Percentiles rank a stretch among this genome's conserved stretches.
These are phyloP conservation scores for Entomobrya multifasciata DNA, from an alignment of 2,888 invertebrate species.

Conservation along the genomic window DNA sequence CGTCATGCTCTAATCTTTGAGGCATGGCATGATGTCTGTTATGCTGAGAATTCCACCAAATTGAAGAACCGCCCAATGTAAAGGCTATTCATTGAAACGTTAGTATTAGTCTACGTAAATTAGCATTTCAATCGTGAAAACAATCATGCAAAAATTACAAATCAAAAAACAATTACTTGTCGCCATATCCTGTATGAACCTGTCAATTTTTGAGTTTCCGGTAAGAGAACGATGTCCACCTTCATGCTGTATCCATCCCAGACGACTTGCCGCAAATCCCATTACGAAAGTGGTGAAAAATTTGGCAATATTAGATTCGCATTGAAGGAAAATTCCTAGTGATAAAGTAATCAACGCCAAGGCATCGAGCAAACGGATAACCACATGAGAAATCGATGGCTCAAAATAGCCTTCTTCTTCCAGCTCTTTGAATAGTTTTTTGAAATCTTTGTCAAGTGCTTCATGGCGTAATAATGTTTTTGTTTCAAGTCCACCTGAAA, in stretches of 20 bases:
- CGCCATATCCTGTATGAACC: conserved; percentile 17
- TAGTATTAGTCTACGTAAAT: too few species aligned
- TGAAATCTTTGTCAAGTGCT: conserved; percentile 25
- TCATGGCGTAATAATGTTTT: conserved; percentile 18
- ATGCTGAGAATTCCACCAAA: conserved; percentile 67
- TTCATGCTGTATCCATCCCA: not conserved
- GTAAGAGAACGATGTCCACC: conserved; percentile 20
- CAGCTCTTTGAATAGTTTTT: conserved; percentile 18
- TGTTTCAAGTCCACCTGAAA: not conserved
- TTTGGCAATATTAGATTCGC: not conserved
- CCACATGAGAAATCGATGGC: conserved; percentile 29
- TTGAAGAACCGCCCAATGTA: conserved; percentile 35
- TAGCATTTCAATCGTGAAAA: not conserved
- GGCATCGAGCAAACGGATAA: conserved; percentile 19
- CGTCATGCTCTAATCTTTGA: conserved; percentile 74
- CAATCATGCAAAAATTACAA: too few species aligned
- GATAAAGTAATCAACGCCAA: not conserved
- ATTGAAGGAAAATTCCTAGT: not conserved
- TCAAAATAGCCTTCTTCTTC: conserved; percentile 30
- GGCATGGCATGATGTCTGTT: conserved; percentile 74
- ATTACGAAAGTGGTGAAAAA: not conserved
- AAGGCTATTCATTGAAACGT: not conserved
- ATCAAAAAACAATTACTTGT: too few species aligned
- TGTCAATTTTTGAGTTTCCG: conserved; percentile 47
- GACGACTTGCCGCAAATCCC: not conserved